phyloP scores from a whole-genome alignment of 2,113 vertebrate genomes.

The Dendrocopos noguchii region DNA sequence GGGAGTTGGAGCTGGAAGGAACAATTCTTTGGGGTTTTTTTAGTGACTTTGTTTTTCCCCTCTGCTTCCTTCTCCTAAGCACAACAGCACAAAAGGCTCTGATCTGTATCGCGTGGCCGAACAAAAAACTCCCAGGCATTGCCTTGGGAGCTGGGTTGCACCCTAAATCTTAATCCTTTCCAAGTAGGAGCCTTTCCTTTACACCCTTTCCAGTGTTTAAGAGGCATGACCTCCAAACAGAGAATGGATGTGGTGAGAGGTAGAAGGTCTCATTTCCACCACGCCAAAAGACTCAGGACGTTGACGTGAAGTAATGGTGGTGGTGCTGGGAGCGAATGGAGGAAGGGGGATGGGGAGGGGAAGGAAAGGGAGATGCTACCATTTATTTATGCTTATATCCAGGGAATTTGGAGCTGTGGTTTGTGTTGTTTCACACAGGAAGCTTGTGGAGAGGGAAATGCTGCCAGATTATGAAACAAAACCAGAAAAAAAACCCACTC shows the following conservation, averaged over 20 bases:
- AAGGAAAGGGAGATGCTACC: background rate
- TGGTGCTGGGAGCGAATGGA: background rate
- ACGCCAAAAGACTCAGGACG: background rate
- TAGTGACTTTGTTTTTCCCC: background rate
- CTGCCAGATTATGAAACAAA: background rate
- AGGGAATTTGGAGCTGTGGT: background rate
- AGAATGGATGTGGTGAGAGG: background rate
- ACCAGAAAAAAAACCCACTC: background rate
- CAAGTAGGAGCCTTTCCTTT: background rate
- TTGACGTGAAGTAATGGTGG: background rate
- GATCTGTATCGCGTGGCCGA: background rate
- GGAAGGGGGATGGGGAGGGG: rapidly evolving
- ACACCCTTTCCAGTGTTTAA: background rate
- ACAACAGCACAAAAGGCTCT: background rate
- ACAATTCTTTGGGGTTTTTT: background rate
- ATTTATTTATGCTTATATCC: background rate
- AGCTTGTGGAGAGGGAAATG: background rate
- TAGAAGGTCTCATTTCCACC: background rate
- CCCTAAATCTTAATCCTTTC: constrained; percentile 13
- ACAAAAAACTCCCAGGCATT: background rate
- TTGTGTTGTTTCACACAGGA: background rate
- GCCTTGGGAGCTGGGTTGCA: background rate
- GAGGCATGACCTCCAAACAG: constrained; percentile 1
- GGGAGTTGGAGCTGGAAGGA: background rate
- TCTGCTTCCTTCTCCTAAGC: constrained; percentile 21